Conservation (phyloP, 2,113 vertebrate genomes). For the Suncus etruscus region DNA sequence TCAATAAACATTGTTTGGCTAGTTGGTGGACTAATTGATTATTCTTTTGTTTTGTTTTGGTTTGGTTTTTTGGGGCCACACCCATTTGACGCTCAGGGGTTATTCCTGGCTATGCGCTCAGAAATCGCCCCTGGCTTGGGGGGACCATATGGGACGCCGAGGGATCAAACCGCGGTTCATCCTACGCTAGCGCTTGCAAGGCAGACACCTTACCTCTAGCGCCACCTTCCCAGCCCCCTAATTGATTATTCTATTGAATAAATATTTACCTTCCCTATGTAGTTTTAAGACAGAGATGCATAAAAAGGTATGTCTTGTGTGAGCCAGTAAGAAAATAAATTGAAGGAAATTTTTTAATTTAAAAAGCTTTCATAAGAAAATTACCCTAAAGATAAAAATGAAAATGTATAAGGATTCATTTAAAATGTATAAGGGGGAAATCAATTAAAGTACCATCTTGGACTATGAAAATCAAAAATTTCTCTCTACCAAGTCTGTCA, state of each 20-base stretch:
- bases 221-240: no score
- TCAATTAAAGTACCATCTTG: conserved; percentile 57
- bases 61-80: no score
- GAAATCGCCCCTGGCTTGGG: no score
- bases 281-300: not conserved
- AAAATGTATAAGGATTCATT: conserved; percentile 37
- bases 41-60: no score
- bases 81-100: no score
- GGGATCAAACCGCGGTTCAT: no score
- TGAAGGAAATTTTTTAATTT: not conserved
- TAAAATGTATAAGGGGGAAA: conserved; percentile 54
- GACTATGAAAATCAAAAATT: conserved; percentile 59
- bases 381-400: conserved; percentile 38
- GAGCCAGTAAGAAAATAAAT: not conserved
- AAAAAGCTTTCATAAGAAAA: conserved; percentile 37
- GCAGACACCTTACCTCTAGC: no score
- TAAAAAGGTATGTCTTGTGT: not conserved
- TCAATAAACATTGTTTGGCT: conserved; percentile 44
- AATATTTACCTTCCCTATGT: conserved; percentile 46
- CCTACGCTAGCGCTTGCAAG: no score
- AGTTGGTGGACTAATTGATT: conserved; percentile 52
- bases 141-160: no score
- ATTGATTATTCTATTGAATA: conserved; percentile 66
- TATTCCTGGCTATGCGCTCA: no score
- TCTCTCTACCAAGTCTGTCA: not conserved